These are phyloP conservation scores for Ptychoptera contaminata DNA, from an alignment of 2,888 invertebrate species.

Conservation along the genomic window DNA sequence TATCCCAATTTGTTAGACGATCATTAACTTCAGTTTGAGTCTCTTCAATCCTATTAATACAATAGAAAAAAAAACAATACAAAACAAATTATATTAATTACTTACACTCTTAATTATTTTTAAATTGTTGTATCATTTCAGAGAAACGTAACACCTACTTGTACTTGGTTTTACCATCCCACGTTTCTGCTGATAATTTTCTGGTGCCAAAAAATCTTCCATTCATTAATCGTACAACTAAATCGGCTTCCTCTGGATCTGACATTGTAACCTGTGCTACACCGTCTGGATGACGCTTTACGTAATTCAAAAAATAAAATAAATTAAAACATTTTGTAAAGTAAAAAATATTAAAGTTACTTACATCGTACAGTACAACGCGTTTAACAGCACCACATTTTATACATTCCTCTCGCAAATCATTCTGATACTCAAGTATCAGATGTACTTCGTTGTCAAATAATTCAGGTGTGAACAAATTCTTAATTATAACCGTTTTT, in stretches of 20 bases:
- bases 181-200: conserved; percentile 70
- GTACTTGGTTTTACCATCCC: conserved; percentile 93
- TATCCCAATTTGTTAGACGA: conserved; percentile 75
- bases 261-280: conserved; percentile 84
- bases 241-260: conserved; percentile 81
- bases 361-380: conserved; percentile 79
- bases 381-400: conserved; percentile 88
- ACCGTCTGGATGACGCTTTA: conserved; percentile 79
- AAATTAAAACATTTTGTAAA: neutral
- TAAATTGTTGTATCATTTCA: neutral
- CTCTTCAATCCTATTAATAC: conserved; percentile 52
- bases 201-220: conserved; percentile 82
- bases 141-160: conserved; percentile 32
- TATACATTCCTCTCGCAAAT: conserved; percentile 72
- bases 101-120: neutral
- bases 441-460: conserved; percentile 82
- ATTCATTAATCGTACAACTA: conserved; percentile 72
- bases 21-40: conserved; percentile 73
- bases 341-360: conserved; percentile 19
- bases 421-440: conserved; percentile 81
- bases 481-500: conserved; percentile 80
- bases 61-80: conserved; percentile 12
- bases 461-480: conserved; percentile 75
- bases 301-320: conserved; percentile 1
- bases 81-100: too few relatives aligned